phyloP scores from a whole-genome alignment of 2,797 vertebrate species.

The Choloepus didactylus region DNA sequence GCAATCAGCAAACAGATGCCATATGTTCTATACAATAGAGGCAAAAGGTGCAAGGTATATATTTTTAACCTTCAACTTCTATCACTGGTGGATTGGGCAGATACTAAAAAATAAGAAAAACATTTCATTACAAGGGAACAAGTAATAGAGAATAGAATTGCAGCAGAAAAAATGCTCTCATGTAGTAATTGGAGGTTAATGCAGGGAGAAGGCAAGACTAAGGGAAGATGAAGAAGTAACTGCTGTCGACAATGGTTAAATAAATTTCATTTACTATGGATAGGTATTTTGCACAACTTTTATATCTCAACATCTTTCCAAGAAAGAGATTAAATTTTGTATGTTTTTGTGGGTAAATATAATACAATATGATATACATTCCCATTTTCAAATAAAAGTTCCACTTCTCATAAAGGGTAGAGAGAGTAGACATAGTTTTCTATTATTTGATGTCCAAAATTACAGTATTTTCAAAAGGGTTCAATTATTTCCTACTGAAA shows the following conservation, averaged over 20 bases:
- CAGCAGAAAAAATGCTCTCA: neutral
- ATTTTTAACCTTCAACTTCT: neutral
- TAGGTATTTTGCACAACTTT: too few species aligned
- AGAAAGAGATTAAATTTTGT: neutral
- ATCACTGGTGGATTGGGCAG: neutral
- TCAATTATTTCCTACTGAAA: neutral
- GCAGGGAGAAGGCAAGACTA: neutral
- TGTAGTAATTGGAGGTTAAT: neutral
- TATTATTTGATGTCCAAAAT: neutral
- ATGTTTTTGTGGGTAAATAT: neutral
- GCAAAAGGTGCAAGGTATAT: neutral
- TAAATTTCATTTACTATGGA: neutral
- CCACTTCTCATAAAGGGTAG: neutral
- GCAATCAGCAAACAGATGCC: neutral
- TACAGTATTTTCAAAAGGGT: neutral
- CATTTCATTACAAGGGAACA: neutral
- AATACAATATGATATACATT: neutral
- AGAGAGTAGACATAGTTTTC: neutral
- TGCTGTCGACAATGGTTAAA: neutral
- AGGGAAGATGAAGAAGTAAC: neutral
- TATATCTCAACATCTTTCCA: neutral
- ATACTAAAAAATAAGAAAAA: neutral
- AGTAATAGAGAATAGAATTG: neutral
- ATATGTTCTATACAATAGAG: neutral
- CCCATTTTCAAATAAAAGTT: neutral